A percentile compares a stretch with the other conserved stretches of the same genome.
Conservation (phyloP, 92 coral and sea anemone genomes). For the Actinernus sp. region DNA sequence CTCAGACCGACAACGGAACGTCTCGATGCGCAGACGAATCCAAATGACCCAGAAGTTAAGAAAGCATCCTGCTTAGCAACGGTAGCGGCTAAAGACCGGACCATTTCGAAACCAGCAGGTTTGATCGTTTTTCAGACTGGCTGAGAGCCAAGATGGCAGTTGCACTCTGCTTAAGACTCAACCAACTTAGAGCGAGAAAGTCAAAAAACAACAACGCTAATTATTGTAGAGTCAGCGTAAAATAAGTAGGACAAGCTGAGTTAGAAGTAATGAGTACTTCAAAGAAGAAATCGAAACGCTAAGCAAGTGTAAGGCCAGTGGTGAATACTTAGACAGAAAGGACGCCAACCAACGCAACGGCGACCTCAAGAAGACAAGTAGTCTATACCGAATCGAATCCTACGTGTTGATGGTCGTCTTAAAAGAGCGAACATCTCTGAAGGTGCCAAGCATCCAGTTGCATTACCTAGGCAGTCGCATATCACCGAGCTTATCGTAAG, state of each 20-base stretch:
- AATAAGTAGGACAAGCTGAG: conserved; percentile 32
- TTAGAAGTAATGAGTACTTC: conserved; percentile 12
- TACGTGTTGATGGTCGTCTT: conserved; percentile 51
- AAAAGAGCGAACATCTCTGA: conserved; percentile 19
- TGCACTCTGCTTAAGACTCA: conserved; percentile 38
- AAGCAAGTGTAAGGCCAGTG: not conserved
- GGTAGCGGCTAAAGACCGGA: not conserved
- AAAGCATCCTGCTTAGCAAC: conserved; percentile 8
- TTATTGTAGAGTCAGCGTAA: conserved; percentile 5
- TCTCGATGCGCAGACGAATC: conserved; percentile 6
- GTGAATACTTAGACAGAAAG: conserved; percentile 17
- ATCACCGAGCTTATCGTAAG: conserved; percentile 21
- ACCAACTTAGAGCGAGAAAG: conserved; percentile 7
- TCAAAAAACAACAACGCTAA: not conserved
- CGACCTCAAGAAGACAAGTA: conserved; percentile 19
- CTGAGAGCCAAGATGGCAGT: conserved; percentile 46
- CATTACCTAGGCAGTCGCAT: conserved; percentile 22
- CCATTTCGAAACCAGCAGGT: conserved; percentile 36
- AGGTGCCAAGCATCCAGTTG: conserved; percentile 20
- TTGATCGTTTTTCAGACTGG: conserved; percentile 55
- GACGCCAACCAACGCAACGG: conserved; percentile 17
- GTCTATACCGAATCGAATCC: conserved; percentile 39
- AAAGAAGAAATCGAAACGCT: conserved; percentile 12
- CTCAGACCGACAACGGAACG: not conserved
- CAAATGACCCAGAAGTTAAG: conserved; percentile 49